These are phyloP conservation scores for Hemiprocne comata DNA, from an alignment of 2,113 vertebrate species.

Conservation along the genomic window DNA sequence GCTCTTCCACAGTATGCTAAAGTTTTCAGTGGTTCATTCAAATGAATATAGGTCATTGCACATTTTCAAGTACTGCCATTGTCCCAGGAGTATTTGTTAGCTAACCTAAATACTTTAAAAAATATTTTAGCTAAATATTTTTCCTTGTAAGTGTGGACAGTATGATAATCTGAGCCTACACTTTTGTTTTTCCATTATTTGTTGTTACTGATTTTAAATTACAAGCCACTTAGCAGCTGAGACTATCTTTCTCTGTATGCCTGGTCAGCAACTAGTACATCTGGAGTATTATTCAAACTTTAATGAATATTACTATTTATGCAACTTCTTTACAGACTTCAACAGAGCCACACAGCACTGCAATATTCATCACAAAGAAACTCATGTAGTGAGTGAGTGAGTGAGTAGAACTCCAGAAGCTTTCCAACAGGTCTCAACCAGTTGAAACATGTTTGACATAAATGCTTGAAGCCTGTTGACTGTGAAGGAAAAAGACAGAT, in stretches of 20 bases:
- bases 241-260: neutral
- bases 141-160: neutral
- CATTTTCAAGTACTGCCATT: neutral
- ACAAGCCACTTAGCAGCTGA: neutral
- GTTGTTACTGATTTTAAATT: neutral
- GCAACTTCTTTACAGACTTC: neutral
- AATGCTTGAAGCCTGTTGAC: neutral
- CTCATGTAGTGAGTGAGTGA: neutral
- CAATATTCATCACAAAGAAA: neutral
- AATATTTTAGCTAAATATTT: neutral
- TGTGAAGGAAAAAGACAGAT: neutral
- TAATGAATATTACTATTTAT: neutral
- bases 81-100: neutral
- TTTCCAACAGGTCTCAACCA: neutral
- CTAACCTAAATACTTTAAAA: neutral
- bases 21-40: neutral
- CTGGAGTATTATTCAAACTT: neutral
- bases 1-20: neutral
- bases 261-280: neutral
- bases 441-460: neutral
- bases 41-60: conserved; percentile 11
- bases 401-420: neutral
- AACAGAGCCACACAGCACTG: neutral
- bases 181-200: neutral
- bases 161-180: neutral